Base-by-base conservation (phyloP, 2,888 invertebrate genomes). In the Euclidia mi region DNA sequence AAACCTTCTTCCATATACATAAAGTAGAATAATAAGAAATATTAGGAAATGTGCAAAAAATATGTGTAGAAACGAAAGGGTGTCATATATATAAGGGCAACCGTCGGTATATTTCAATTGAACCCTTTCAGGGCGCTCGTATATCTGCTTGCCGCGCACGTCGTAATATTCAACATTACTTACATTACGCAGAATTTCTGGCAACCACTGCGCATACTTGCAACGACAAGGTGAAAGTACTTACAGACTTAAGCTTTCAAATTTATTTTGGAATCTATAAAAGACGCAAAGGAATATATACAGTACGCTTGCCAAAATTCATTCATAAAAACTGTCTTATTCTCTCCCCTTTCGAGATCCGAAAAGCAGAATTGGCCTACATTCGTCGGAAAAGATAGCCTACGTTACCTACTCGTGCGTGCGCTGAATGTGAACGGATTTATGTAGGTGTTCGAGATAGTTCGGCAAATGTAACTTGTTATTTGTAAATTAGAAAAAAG, bases 401-500 rank as follows among this genome's bases (percentile, higher is more conserved):
- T 52, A 65, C 56, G 50, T 56, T 56, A 62, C n/a, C n/a, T n/a
- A n/a, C 44, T 56, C 45, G 58, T 52, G 58, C 66, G 70, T 68
- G 68, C 52, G 47, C 51, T 56, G 74, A 76, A 75, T 70, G 17
- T 37, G 65, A 68, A 71, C 49, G 64, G 73, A 76, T 80, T 76
- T 76, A 76, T 64, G 48, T 65, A 65, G 55, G 61, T 60, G 65
- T 71, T 50, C 62, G 48, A 57, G 49, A 69, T 66, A 76, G 68
- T 71, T 74, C 67, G 65, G 71, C 55, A 74, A 74, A 68, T 71
- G 73, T 67, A 71, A 72, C 69, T 77, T 80, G 75, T 80, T 83
- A 79, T 79, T 78, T 74, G 52, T 60, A 73, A 81, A 82, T 79
- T 76, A 79, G 72, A 61, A 68, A 78, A 78, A 85, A 84, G 64